phyloP scores from a whole-genome alignment of 2,888 invertebrate genomes.

The Apomyelois bistriatella region DNA sequence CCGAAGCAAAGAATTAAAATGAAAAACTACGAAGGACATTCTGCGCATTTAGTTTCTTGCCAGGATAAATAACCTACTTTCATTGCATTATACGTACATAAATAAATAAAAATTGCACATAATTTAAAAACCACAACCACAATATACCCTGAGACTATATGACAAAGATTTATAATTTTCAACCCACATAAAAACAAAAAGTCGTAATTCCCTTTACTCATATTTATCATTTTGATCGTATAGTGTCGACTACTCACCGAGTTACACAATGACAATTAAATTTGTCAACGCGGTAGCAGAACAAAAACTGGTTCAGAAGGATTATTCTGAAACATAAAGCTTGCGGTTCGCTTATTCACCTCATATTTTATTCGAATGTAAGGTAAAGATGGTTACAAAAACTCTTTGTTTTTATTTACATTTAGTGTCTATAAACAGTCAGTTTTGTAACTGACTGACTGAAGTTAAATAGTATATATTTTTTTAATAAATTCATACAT shows the following conservation, averaged over 20 bases:
- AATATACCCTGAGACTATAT: background rate
- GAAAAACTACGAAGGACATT: too few species aligned
- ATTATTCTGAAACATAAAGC: constrained; percentile 8
- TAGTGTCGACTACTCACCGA: constrained; percentile 15
- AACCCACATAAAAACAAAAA: background rate
- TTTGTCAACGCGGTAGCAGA: constrained; percentile 23
- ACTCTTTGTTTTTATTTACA: too few species aligned
- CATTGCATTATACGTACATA: too few species aligned
- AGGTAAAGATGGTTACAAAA: too few species aligned
- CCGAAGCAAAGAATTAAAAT: too few species aligned
- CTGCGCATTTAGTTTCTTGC: too few species aligned
- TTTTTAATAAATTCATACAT: too few species aligned
- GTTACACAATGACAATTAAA: constrained; percentile 29
- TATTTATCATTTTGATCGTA: constrained; percentile 16
- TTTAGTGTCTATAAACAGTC: too few species aligned
- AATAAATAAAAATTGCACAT: too few species aligned
- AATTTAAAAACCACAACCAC: background rate
- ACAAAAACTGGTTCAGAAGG: constrained; percentile 31
- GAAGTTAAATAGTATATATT: too few species aligned
- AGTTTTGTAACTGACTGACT: too few species aligned
- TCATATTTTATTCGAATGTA: background rate
- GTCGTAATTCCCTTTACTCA: background rate
- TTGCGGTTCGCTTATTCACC: background rate
- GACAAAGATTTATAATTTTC: background rate
- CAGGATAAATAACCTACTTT: too few species aligned